These are phyloP conservation scores for Eristalinus aeneus DNA, from an alignment of 2,888 invertebrate genomes.

Conservation along the genomic window DNA sequence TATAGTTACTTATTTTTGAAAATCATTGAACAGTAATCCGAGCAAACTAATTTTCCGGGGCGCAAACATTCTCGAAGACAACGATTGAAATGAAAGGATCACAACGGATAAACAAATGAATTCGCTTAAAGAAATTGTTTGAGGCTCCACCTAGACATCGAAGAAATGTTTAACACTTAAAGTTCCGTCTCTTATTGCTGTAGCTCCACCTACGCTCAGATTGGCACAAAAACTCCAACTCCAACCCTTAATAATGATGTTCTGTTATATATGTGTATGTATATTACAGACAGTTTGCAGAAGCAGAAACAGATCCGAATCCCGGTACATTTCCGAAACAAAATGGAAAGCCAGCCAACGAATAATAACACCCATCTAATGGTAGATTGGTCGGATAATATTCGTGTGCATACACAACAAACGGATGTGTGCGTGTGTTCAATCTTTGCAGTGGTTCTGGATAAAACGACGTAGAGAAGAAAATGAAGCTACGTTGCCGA, in stretches of 20 bases:
- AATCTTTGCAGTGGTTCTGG: slow-evolving; percentile 8
- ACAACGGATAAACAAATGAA: slow-evolving; percentile 58
- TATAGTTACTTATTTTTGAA: too few species aligned
- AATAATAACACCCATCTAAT: slow-evolving; percentile 13
- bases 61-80: slow-evolving; percentile 25
- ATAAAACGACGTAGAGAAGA: background rate
- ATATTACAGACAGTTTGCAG: too few species aligned
- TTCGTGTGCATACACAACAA: too few species aligned
- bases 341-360: too few species aligned
- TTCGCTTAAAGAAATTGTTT: slow-evolving; percentile 60
- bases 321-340: too few species aligned
- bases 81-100: slow-evolving; percentile 48
- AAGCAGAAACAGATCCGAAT: too few species aligned
- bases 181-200: too few species aligned
- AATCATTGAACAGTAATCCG: background rate
- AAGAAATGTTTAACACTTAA: too few species aligned
- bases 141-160: slow-evolving; percentile 31
- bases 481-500: too few species aligned
- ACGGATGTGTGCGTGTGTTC: background rate
- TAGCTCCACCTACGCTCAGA: slow-evolving; percentile 62
- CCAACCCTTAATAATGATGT: slow-evolving; percentile 35
- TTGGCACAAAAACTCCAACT: slow-evolving; percentile 42
- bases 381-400: slow-evolving; percentile 62
- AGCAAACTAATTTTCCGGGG: slow-evolving; percentile 4
- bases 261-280: too few species aligned